A percentile compares a stretch with the other conserved stretches of the same genome.
These are phyloP conservation scores for Rhipidura dahli DNA, from an alignment of 2,113 vertebrate species.

Conservation along the genomic window DNA sequence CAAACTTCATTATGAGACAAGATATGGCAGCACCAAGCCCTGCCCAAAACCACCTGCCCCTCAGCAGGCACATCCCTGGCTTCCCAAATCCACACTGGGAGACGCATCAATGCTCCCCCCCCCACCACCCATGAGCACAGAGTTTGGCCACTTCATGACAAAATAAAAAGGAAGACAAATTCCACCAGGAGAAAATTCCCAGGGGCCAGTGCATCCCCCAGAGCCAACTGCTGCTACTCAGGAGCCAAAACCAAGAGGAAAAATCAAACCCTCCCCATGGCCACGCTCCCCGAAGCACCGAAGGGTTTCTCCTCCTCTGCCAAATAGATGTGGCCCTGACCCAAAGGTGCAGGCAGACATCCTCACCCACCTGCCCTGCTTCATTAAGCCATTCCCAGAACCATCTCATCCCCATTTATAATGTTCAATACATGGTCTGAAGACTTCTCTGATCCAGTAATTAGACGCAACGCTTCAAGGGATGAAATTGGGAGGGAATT, in stretches of 20 bases:
- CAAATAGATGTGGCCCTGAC: conserved; percentile 66
- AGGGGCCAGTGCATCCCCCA: background rate
- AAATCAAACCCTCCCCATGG: conserved; percentile 53
- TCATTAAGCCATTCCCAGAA: conserved; percentile 82
- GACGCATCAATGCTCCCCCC: background rate
- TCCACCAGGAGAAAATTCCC: conserved; percentile 8
- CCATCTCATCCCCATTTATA: conserved; percentile 78
- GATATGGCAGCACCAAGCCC: rapidly evolving
- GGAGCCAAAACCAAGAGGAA: conserved; percentile 57
- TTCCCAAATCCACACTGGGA: background rate
- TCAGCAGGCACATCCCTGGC: background rate
- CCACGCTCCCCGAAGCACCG: background rate
- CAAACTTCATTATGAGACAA: rapidly evolving
- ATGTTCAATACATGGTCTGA: conserved; percentile 73
- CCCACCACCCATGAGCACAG: background rate
- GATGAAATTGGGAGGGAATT: conserved; percentile 59
- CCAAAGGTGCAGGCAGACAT: conserved; percentile 69
- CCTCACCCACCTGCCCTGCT: conserved; percentile 69
- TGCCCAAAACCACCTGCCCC: background rate
- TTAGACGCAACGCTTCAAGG: conserved; percentile 66
- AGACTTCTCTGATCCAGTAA: conserved; percentile 76
- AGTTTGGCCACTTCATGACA: background rate
- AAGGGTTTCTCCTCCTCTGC: conserved; percentile 40
- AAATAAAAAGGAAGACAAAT: background rate
- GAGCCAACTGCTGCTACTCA: background rate